Conservation (phyloP, 2,113 vertebrate species). For the Parus major region DNA sequence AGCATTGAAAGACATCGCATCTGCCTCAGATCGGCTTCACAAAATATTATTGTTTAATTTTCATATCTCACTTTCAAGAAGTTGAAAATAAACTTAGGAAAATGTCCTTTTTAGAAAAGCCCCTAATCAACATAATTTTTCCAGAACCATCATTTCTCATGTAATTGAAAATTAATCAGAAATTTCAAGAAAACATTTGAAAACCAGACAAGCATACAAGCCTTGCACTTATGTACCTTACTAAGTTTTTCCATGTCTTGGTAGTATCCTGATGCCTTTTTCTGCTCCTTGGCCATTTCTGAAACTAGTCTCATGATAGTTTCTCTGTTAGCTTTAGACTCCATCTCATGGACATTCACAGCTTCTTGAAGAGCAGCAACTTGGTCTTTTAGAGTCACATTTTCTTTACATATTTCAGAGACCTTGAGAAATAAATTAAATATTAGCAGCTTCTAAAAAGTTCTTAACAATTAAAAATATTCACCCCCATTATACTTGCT, state of each 20-base stretch:
- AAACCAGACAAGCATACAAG: not conserved
- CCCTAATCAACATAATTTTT: not conserved
- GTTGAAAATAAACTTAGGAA: not conserved
- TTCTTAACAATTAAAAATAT: not conserved
- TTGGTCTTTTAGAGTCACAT: constrained; percentile 68
- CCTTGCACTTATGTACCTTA: constrained; percentile 71
- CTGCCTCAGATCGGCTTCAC: not conserved
- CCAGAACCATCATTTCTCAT: not conserved
- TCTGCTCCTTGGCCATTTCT: constrained; percentile 81
- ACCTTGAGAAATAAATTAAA: constrained; percentile 65
- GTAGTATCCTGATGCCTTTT: constrained; percentile 60
- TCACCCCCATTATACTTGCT: not conserved
- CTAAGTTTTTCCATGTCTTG: constrained; percentile 74
- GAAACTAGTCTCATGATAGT: constrained; percentile 84
- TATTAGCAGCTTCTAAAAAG: not conserved
- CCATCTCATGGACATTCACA: constrained; percentile 80
- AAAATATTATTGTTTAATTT: not conserved
- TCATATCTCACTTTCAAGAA: not conserved
- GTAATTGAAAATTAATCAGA: not conserved
- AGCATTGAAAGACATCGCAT: not conserved
- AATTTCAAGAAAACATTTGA: not conserved
- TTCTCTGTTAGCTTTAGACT: constrained; percentile 87
- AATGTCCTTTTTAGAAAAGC: not conserved
- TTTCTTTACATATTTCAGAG: constrained; percentile 74
- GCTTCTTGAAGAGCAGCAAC: constrained; percentile 79